Conservation (phyloP, 2,888 invertebrate species). For the Augochlorella aurata region DNA sequence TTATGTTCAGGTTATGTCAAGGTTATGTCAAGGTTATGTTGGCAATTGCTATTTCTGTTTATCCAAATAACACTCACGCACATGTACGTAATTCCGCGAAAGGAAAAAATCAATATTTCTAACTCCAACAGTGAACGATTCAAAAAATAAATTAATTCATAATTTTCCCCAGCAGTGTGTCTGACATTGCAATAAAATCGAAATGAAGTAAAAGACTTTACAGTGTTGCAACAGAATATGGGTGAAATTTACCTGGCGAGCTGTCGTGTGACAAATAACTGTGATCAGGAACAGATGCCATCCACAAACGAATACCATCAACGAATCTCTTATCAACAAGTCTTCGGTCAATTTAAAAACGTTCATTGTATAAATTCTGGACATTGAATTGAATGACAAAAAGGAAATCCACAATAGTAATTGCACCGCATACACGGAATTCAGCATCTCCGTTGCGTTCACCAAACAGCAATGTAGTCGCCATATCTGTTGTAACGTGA, state of each 20-base stretch:
- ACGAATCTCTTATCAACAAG: slow-evolving; percentile 53
- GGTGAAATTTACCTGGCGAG: slow-evolving; percentile 56
- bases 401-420: slow-evolving; percentile 68
- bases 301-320: slow-evolving; percentile 59
- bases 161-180: too few species aligned
- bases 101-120: too few species aligned
- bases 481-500: slow-evolving; percentile 68
- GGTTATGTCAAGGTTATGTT: too few species aligned
- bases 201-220: not conserved
- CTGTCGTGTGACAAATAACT: slow-evolving; percentile 65
- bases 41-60: too few species aligned
- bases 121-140: too few species aligned
- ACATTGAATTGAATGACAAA: slow-evolving; percentile 66
- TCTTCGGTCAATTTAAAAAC: slow-evolving; percentile 32
- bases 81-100: too few species aligned
- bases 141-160: too few species aligned
- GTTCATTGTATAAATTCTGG: slow-evolving; percentile 68
- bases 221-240: not conserved
- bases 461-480: slow-evolving; percentile 68
- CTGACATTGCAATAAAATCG: too few species aligned
- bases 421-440: slow-evolving; percentile 67
- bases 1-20: too few species aligned
- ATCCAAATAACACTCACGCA: too few species aligned
- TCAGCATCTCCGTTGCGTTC: slow-evolving; percentile 67
- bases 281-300: slow-evolving; percentile 64